phyloP scores from a whole-genome alignment of 2,113 vertebrate genomes.

The Indicator indicator region DNA sequence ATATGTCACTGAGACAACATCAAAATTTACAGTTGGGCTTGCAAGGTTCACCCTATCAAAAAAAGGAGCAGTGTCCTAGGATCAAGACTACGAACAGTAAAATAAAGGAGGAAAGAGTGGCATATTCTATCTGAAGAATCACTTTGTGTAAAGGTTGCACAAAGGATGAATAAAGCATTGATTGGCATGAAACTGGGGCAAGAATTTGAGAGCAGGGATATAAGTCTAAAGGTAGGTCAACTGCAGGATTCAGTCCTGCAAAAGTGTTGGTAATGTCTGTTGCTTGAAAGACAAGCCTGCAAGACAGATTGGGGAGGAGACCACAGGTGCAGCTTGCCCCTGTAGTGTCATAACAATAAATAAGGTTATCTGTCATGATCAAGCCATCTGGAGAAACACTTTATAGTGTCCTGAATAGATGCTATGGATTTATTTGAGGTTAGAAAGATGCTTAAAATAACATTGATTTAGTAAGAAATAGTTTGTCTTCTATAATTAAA shows the following conservation, averaged over 20 bases:
- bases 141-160: neutral
- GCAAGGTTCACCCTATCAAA: neutral
- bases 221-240: conserved; percentile 5
- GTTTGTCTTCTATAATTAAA: neutral
- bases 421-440: neutral
- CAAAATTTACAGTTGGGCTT: neutral
- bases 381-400: conserved; percentile 40
- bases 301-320: neutral
- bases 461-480: neutral
- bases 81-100: neutral
- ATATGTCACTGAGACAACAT: neutral
- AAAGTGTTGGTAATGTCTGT: neutral
- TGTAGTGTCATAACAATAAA: conserved; percentile 56
- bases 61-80: neutral
- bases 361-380: conserved; percentile 60
- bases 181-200: neutral
- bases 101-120: neutral
- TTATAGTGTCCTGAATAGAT: neutral
- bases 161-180: neutral
- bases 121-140: neutral
- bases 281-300: neutral
- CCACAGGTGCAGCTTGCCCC: conserved; percentile 50
- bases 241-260: neutral
- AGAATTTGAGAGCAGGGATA: neutral
- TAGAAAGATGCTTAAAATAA: neutral